A percentile compares a stretch with the other conserved stretches of the same genome.
Conservation (phyloP, 2,113 vertebrate species). For the Rissa tridactyla region DNA sequence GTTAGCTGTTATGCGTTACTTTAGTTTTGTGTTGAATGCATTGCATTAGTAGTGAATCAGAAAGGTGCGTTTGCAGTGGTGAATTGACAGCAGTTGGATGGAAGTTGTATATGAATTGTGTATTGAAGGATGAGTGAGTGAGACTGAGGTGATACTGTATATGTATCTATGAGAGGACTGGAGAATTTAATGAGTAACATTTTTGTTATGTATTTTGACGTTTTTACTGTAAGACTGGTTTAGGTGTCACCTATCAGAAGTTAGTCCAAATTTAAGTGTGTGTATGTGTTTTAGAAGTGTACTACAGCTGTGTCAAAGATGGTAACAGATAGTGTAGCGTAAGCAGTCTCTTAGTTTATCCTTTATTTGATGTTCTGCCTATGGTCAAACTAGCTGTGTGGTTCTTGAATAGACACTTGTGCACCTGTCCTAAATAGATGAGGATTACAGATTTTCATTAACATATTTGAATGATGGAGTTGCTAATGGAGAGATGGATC, state of each 20-base stretch:
- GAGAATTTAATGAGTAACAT: background rate
- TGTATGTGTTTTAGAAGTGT: accelerated
- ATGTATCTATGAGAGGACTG: background rate
- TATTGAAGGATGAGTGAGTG: background rate
- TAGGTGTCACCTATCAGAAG: background rate
- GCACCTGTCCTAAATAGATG: background rate
- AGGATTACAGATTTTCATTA: background rate
- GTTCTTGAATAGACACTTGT: background rate
- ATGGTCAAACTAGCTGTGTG: background rate
- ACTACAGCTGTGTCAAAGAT: background rate
- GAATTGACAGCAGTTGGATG: background rate
- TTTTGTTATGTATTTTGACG: background rate
- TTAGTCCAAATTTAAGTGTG: background rate
- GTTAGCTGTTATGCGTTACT: background rate
- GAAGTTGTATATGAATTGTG: background rate
- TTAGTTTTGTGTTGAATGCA: background rate
- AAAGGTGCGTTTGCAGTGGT: background rate
- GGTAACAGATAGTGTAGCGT: accelerated
- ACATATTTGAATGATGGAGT: background rate
- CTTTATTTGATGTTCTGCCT: background rate
- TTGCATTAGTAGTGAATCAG: background rate
- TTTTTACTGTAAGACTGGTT: background rate
- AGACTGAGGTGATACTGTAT: background rate
- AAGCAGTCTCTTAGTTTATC: background rate
- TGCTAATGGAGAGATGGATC: background rate